phyloP scores from a whole-genome alignment of 2,797 vertebrate species.

The Esox lucius region DNA sequence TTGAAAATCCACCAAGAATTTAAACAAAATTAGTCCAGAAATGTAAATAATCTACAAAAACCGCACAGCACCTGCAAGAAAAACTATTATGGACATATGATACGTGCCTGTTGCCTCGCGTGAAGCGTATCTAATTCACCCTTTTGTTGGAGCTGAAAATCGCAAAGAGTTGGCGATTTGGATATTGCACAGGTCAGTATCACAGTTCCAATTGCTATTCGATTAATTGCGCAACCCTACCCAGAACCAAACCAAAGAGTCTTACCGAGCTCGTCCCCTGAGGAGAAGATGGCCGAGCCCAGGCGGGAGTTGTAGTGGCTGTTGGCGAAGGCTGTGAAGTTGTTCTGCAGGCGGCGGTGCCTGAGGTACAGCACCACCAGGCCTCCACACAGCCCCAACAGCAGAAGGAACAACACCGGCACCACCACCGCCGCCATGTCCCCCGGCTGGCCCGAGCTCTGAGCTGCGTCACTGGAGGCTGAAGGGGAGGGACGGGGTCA shows the following conservation, averaged over 20 bases:
- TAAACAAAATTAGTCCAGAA: too few relatives aligned
- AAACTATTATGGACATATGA: too few relatives aligned
- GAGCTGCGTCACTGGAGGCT: conserved; percentile 70
- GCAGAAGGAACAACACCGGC: conserved; percentile 89
- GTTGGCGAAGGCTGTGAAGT: conserved; percentile 94
- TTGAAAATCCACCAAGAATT: too few relatives aligned
- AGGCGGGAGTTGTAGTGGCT: conserved; percentile 98
- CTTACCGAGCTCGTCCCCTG: conserved; percentile 92
- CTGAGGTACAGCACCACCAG: conserved; percentile 86
- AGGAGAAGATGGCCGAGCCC: conserved; percentile 96
- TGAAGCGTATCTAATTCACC: too few relatives aligned
- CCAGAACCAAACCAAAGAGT: neutral
- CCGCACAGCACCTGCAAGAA: too few relatives aligned
- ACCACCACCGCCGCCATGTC: conserved; percentile 92
- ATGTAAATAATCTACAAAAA: too few relatives aligned
- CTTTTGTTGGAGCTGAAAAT: too few relatives aligned
- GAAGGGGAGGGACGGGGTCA: neutral
- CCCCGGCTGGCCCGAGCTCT: conserved; percentile 44
- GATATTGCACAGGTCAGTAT: too few relatives aligned
- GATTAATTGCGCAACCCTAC: too few relatives aligned
- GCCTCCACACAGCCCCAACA: conserved; percentile 84
- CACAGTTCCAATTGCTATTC: too few relatives aligned
- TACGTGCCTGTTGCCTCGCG: too few relatives aligned
- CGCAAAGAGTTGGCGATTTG: too few relatives aligned
- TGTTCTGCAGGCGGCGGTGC: conserved; percentile 92